Evolutionary conservation across 64 coral and sea anemone species (phyloP).

Genomic region (Montipora foliosa): DNA sequence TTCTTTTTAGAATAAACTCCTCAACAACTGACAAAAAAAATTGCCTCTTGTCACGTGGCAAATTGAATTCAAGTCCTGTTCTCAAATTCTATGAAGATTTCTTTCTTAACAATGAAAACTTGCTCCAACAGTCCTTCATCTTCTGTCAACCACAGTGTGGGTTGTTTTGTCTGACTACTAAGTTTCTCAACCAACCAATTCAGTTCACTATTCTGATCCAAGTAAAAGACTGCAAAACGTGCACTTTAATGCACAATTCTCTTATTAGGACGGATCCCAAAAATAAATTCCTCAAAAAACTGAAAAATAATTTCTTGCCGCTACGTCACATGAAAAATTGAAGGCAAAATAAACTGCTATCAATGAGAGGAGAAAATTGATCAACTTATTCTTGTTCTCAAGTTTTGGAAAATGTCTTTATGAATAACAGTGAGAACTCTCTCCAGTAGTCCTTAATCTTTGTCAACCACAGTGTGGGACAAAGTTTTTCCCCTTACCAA

Average conservation of each 20-base stretch:
- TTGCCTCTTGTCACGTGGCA: background rate
- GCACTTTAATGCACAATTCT: background rate
- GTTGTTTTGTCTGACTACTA: background rate
- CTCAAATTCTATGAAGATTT: background rate
- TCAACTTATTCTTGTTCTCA: background rate
- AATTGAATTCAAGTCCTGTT: background rate
- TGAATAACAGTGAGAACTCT: conserved; percentile 1
- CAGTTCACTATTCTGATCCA: too few species aligned
- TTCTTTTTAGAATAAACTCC: background rate
- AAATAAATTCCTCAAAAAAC: conserved; percentile 2
- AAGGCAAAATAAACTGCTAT: background rate
- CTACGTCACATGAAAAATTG: background rate
- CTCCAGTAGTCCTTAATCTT: background rate
- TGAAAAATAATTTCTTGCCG: background rate
- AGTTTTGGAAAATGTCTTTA: conserved; percentile 8
- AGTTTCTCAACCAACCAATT: too few species aligned
- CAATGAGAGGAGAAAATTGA: background rate
- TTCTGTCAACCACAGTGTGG: background rate
- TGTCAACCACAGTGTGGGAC: background rate
- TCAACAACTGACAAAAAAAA: background rate
- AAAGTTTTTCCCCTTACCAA: too few species aligned
- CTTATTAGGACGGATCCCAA: background rate
- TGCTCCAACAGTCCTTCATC: conserved; percentile 10
- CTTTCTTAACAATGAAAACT: conserved; percentile 23
- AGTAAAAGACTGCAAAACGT: background rate